A percentile compares a stretch with the other conserved stretches of the same genome.
Evolutionary conservation across 1,140 invertebrate genomes (phyloP).

Genomic region (Drosophila malerkotliana): DNA sequence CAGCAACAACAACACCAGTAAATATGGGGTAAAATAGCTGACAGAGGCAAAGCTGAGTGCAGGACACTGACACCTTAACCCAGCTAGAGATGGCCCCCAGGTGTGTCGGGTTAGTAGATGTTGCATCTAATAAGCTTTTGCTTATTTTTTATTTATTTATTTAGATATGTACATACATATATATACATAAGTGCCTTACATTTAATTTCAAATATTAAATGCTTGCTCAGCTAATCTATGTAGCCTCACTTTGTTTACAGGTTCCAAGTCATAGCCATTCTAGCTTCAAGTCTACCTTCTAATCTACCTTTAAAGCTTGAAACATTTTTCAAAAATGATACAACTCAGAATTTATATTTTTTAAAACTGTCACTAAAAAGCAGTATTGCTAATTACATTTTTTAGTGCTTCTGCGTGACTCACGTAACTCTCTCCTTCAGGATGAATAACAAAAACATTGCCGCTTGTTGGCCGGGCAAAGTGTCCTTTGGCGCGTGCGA

Average conservation of each 20-base stretch:
- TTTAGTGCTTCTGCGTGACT: constrained; percentile 16
- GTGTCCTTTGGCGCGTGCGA: constrained; percentile 24
- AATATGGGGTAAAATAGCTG: constrained; percentile 59
- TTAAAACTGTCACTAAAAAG: not conserved
- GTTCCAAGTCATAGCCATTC: too few species aligned
- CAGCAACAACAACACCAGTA: constrained; percentile 27
- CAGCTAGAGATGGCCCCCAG: constrained; percentile 48
- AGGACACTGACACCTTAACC: constrained; percentile 55
- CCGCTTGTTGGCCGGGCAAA: constrained; percentile 13
- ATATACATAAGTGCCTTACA: too few species aligned
- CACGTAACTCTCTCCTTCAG: constrained; percentile 29
- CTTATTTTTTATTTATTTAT: not conserved
- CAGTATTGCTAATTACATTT: not conserved
- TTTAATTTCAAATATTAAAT: too few species aligned
- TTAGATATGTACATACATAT: not conserved
- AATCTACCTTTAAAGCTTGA: too few species aligned
- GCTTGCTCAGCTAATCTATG: too few species aligned
- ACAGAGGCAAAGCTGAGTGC: constrained; percentile 72
- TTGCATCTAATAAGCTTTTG: not conserved
- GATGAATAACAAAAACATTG: constrained; percentile 41
- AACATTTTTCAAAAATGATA: too few species aligned
- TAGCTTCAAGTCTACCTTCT: too few species aligned
- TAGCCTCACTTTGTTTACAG: too few species aligned
- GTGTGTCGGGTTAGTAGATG: not conserved
- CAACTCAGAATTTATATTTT: too few species aligned